A percentile compares a stretch with the other conserved stretches of the same genome.
These are phyloP conservation scores for Panulirus ornatus DNA, from an alignment of 1,140 invertebrate species.

Conservation along the genomic window DNA sequence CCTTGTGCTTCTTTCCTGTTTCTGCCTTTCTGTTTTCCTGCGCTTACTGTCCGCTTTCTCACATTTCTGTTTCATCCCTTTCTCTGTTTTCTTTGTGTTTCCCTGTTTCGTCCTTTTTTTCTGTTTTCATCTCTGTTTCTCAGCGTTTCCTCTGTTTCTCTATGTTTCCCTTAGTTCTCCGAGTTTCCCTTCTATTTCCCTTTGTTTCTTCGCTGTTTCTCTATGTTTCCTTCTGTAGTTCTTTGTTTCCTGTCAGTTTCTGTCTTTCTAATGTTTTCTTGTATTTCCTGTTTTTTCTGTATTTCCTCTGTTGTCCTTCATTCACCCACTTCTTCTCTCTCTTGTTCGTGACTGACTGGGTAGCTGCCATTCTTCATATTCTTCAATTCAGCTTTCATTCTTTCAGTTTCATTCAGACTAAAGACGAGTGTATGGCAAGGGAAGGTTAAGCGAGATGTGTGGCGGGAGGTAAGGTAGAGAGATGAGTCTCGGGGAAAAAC, in stretches of 20 bases:
- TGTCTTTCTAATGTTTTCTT: not conserved
- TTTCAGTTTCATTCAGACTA: no score
- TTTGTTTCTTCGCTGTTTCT: no score
- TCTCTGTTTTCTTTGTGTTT: no score
- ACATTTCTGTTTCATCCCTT: no score
- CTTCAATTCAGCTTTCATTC: no score
- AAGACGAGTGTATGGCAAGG: no score
- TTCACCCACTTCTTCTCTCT: not conserved
- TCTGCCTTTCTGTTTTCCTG: not conserved
- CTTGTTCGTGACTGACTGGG: not conserved
- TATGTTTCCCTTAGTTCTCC: not conserved
- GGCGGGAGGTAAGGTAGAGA: no score
- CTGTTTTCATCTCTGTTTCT: not conserved
- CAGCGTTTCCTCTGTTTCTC: constrained; percentile 4
- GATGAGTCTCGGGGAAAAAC: no score
- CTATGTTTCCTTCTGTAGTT: not conserved
- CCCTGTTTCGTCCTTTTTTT: not conserved
- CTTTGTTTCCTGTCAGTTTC: not conserved
- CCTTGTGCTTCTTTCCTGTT: not conserved
- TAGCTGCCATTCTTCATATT: not conserved
- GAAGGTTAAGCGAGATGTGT: no score
- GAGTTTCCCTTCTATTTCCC: no score
- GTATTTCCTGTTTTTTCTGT: not conserved
- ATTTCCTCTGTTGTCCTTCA: not conserved
- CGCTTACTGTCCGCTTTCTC: not conserved